Conservation (phyloP, 2,113 vertebrate species). For the Clarias magur region DNA sequence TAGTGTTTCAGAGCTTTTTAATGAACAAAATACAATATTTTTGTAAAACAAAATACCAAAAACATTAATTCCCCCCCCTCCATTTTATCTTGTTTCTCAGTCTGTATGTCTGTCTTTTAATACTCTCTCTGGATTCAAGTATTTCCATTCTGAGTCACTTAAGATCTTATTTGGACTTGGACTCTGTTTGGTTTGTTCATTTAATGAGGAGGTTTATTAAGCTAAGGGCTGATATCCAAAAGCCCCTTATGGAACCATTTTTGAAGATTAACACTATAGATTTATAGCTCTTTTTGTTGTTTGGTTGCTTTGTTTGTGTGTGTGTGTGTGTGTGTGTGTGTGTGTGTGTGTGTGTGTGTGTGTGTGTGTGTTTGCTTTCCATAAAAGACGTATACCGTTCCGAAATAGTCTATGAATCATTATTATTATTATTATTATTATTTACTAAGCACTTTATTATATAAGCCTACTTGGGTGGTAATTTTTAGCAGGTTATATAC, state of each 20-base stretch:
- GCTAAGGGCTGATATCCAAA: not conserved
- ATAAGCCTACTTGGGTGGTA: not conserved
- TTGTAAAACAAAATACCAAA: not conserved
- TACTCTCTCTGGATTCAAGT: not conserved
- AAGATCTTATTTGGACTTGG: not conserved
- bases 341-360: too few species aligned
- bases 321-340: too few species aligned
- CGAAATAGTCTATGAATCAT: not conserved
- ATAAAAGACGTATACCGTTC: not conserved
- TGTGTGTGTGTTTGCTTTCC: too few species aligned
- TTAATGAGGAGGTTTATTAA: not conserved
- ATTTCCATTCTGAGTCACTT: not conserved
- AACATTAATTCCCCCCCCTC: too few species aligned
- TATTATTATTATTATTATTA: too few species aligned
- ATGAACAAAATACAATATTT: not conserved
- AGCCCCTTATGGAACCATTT: not conserved
- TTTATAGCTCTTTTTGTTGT: not conserved
- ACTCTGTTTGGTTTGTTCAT: not conserved
- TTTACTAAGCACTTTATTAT: not conserved
- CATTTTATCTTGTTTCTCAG: not conserved
- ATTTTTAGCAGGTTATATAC: not conserved
- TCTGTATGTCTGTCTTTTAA: not conserved
- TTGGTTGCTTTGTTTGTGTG: too few species aligned
- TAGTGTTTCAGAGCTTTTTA: too few species aligned
- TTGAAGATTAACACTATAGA: not conserved